These are phyloP conservation scores for Lepidotrigona ventralis DNA, from an alignment of 1,140 invertebrate genomes.

Conservation along the genomic window DNA sequence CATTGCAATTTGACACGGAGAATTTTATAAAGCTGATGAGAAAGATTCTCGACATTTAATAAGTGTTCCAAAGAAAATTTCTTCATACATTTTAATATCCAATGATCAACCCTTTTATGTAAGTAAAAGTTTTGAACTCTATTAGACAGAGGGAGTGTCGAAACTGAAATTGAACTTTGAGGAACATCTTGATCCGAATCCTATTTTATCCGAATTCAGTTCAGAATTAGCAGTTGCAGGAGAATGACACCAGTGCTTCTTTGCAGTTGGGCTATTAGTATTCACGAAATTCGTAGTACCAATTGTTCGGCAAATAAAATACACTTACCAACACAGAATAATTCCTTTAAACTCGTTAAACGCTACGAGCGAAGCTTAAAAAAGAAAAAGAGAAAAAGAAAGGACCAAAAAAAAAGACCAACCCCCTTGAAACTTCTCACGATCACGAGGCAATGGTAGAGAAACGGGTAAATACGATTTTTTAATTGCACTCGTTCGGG, in stretches of 20 bases:
- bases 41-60: no score
- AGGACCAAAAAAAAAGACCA: not conserved
- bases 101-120: no score
- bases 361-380: not conserved
- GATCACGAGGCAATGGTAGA: not conserved
- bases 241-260: no score
- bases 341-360: not conserved
- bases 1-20: not conserved
- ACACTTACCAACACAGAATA: not conserved
- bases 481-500: not conserved
- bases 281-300: not conserved
- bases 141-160: no score
- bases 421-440: not conserved
- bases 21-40: not conserved
- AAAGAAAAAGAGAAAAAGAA: not conserved
- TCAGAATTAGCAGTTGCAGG: no score
- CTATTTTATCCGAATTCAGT: no score
- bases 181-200: no score
- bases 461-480: not conserved
- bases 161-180: no score
- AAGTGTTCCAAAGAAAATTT: no score
- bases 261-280: no score
- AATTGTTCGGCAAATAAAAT: not conserved
- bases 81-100: no score
- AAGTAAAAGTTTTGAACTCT: no score